phyloP scores from a whole-genome alignment of 2,113 vertebrate species.

The Phoenicopterus ruber region DNA sequence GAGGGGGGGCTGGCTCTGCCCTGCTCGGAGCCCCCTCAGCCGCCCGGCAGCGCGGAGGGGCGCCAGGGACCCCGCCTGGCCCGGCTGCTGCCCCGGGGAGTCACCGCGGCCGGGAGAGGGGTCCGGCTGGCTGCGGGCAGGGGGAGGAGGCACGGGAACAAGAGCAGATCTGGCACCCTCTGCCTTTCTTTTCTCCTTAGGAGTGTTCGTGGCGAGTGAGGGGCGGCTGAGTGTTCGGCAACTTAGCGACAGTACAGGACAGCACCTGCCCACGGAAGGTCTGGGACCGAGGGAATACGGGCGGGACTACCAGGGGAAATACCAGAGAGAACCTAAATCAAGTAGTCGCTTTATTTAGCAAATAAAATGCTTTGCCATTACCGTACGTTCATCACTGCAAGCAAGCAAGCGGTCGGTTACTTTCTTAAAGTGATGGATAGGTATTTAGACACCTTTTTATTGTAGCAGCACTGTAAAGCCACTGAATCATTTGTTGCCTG shows the following conservation, averaged over 20 bases:
- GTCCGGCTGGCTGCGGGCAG: not conserved
- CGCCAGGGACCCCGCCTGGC: not conserved
- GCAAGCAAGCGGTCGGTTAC: not conserved
- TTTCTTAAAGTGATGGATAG: not conserved
- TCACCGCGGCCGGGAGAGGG: not conserved
- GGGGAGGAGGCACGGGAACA: not conserved
- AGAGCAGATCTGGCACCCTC: not conserved
- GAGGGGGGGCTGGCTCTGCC: not conserved
- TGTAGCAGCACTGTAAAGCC: not conserved
- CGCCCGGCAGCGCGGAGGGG: not conserved
- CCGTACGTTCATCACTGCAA: not conserved
- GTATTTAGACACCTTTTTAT: not conserved
- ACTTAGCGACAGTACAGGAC: not conserved
- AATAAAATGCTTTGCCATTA: not conserved
- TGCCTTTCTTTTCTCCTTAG: not conserved
- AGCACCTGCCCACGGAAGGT: not conserved
- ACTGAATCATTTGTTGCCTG: not conserved
- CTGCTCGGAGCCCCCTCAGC: not conserved
- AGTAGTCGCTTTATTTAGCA: not conserved
- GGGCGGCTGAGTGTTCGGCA: not conserved
- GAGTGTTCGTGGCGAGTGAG: not conserved
- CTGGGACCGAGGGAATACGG: not conserved
- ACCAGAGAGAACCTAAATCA: not conserved
- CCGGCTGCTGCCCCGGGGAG: not conserved
- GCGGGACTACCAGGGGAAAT: not conserved